Percentiles rank a stretch among this genome's conserved stretches.
Evolutionary conservation across 2,113 vertebrate species (phyloP).

Genomic region (Megaptera novaeangliae): DNA sequence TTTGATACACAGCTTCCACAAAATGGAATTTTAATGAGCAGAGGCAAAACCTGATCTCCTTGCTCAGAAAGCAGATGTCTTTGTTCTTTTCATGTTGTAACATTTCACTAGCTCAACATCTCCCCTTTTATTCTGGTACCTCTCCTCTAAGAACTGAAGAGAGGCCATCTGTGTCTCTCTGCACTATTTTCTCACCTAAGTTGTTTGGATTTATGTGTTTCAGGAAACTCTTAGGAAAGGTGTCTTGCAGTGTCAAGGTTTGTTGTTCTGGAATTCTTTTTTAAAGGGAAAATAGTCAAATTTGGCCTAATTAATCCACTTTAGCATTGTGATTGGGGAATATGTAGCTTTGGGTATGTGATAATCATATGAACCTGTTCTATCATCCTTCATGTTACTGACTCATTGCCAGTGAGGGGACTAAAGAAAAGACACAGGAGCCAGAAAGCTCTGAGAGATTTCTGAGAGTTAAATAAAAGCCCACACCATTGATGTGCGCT

Average conservation of each 20-base stretch:
- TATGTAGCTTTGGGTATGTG: not conserved
- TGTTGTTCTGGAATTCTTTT: not conserved
- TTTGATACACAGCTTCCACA: slow-evolving; percentile 70
- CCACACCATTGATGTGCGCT: slow-evolving; percentile 37
- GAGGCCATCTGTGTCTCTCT: not conserved
- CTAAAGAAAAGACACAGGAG: not conserved
- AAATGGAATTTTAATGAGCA: slow-evolving; percentile 75
- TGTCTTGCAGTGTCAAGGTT: not conserved
- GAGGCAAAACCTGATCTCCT: slow-evolving; percentile 46
- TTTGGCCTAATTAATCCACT: not conserved
- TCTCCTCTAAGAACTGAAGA: not conserved
- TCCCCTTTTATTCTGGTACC: not conserved
- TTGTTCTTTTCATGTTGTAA: slow-evolving; percentile 28
- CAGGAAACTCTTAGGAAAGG: slow-evolving; percentile 9
- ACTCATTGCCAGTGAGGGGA: not conserved
- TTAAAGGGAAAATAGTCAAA: not conserved
- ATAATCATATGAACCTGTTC: not conserved
- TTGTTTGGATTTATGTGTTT: not conserved
- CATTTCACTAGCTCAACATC: not conserved
- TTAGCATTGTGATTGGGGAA: not conserved
- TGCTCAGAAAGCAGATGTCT: slow-evolving; percentile 56
- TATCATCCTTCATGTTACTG: not conserved
- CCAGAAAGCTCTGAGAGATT: slow-evolving; percentile 26
- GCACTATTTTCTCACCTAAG: not conserved
- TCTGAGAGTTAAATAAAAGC: slow-evolving; percentile 19